Evolutionary conservation across 2,888 invertebrate genomes (phyloP), one percentile per base, ranked within the genome.

Genomic region (Aelia acuminata): DNA sequence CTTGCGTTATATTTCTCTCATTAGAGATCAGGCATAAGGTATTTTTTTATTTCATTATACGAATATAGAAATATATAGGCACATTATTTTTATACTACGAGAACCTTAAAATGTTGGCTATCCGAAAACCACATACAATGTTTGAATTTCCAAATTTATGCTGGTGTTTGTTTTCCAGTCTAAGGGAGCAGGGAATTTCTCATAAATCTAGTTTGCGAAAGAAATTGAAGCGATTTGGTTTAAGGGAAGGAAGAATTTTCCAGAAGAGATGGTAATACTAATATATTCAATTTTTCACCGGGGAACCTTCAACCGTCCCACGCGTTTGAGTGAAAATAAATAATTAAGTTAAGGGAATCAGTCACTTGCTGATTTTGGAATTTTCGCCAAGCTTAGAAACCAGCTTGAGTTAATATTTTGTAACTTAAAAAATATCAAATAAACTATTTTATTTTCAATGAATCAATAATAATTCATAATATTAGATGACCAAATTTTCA

Each of bases 231-330:
- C 80, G 39, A 43, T 80, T 80, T 43, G n/a, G 43, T 80, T n/a
- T 39, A 80, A 43, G 80, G 43, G 10, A 43, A 43, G 80, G n/a
- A 80, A 11, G 43, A 80, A n/a, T 39, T 80, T 80, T 43, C 80
- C n/a, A n/a, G n/a, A 1, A 3, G n/a, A 22, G 80, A 3, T 80
- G 80, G 80, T 80, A 80, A 80, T 80, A 43, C n/a, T 80, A 43
- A 80, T 63, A 80, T 39, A 80, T 80, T 80, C 43, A 80, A 80
- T 80, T 43, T 80, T 43, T 80, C 22, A 43, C 22, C 80, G 43
- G 80, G 22, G 43, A 80, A 43, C 7, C 39, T 80, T 43, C 80
- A 39, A 22, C 43, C 80, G 10, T 2, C 43, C 80, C 39, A 80
- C 80, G 80, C 63, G 26, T 5, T 63, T 63, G 63, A n/a, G 20